Conservation (phyloP, 2,888 invertebrate species). For the Odontocolon sp. region DNA sequence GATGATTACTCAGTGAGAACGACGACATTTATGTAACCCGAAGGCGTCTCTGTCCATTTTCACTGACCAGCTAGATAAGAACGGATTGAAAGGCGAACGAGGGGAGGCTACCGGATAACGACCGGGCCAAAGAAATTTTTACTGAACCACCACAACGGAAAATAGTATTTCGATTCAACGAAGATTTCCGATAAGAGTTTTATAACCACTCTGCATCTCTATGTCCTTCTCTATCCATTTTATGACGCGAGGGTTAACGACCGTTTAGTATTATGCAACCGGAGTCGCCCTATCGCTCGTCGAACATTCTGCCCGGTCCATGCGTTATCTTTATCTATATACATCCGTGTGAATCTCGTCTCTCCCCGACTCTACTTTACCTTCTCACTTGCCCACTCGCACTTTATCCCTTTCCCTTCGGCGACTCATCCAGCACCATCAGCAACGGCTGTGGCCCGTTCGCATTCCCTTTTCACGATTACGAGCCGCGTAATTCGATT, state of each 20-base stretch:
- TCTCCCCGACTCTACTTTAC: neutral
- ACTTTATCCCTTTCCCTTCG: neutral
- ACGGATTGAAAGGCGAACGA: constrained; percentile 34
- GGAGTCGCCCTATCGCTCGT: constrained; percentile 5
- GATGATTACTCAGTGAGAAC: constrained; percentile 36
- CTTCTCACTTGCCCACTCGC: neutral
- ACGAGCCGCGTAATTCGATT: constrained; percentile 46
- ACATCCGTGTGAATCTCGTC: neutral
- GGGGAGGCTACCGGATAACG: constrained; percentile 33
- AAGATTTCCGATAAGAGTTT: constrained; percentile 51
- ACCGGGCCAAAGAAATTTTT: constrained; percentile 37
- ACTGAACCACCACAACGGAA: neutral
- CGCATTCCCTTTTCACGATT: constrained; percentile 32
- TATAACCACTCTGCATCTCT: constrained; percentile 35
- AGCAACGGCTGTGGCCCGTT: neutral
- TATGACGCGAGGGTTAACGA: constrained; percentile 23
- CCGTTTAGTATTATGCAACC: constrained; percentile 33
- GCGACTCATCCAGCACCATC: constrained; percentile 11
- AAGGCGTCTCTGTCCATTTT: constrained; percentile 28
- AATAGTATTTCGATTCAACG: constrained; percentile 27
- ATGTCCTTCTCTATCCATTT: constrained; percentile 12
- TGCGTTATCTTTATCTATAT: constrained; percentile 18
- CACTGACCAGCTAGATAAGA: constrained; percentile 38
- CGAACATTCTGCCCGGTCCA: constrained; percentile 14
- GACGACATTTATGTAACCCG: constrained; percentile 44